Base-by-base conservation (phyloP, 1,140 invertebrate genomes). In the Diachasmimorpha longicaudata region DNA sequence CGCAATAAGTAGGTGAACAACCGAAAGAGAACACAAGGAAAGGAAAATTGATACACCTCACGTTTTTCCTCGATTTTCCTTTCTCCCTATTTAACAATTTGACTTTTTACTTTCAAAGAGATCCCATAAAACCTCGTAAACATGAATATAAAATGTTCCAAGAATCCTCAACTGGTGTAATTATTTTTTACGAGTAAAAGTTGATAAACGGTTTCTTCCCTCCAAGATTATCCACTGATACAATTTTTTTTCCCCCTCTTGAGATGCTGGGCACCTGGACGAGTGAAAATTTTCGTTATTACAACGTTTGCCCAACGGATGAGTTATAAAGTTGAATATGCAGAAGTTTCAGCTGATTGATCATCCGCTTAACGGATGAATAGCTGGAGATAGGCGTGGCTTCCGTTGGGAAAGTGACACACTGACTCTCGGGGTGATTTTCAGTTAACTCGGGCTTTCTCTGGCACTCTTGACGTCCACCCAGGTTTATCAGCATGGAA, bases 401-500 rank as follows among this genome's bases (percentile, higher is more conserved):
- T 77, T 78, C 78, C 76, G 71, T 52, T 66, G 66, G 16, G 71
- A 66, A 70, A 79, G 77, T 72, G 79, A 77, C 79, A 79, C 72
- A 70, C 69, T 58, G 79, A 79, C 76, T 81, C 21, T 31, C 52
- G 25, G 39, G 10, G 3, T 44, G 19, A 31, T 52, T 37, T 55
- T 31, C 39, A 48, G 19, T 48, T 42, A 36, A 42, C 11, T 23
- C 5, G 9, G 25, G 48, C 68, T 75, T 75, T 75, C 74, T 70
- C 74, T 52, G 48, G 16, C 14, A n/a, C 6, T 16, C 48, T 31
- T 58, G 42, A 63, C 70, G 52, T 58, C 58, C 63, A 52, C 13
- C n/a, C 10, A 58, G 72, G 25, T 23, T 72, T 72, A 63, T 31
- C 19, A 63, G 14, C 14, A 25, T 63, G 11, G 13, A 25, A 63